phyloP scores from a whole-genome alignment of 2,113 vertebrate species.

The Eudyptes chrysolophus region DNA sequence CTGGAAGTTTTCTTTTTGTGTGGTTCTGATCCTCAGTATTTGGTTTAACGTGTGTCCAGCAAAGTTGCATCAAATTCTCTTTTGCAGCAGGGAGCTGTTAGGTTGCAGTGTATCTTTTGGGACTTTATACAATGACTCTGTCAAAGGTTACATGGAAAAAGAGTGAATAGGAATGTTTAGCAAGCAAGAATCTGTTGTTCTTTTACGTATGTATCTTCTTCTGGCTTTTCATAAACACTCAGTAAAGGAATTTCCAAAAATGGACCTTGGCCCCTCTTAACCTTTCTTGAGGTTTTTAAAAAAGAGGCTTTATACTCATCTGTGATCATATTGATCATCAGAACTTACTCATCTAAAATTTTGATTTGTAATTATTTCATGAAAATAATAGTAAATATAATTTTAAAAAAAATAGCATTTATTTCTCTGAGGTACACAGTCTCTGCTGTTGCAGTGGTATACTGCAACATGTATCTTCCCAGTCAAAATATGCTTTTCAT shows the following conservation, averaged over 20 bases:
- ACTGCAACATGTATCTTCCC: background rate
- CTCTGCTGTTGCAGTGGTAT: background rate
- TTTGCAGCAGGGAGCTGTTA: background rate
- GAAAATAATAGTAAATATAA: background rate
- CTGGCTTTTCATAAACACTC: background rate
- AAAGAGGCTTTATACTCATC: background rate
- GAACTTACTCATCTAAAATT: background rate
- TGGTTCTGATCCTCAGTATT: conserved; percentile 35
- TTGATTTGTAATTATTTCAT: background rate
- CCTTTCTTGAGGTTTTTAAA: background rate
- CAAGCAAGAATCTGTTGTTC: background rate
- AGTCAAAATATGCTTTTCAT: background rate
- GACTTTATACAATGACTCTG: background rate
- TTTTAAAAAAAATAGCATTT: background rate
- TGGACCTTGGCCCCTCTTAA: background rate
- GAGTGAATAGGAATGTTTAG: background rate
- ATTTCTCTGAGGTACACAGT: background rate
- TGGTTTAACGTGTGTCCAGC: background rate
- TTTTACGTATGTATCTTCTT: background rate
- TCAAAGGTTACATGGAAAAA: background rate
- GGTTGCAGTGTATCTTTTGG: background rate
- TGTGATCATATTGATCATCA: background rate
- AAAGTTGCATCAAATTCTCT: conserved; percentile 19
- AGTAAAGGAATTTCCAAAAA: background rate
- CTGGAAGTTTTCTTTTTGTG: conserved; percentile 39